These are phyloP conservation scores for Notamacropus eugenii DNA, from an alignment of 2,797 vertebrate genomes.

Conservation along the genomic window DNA sequence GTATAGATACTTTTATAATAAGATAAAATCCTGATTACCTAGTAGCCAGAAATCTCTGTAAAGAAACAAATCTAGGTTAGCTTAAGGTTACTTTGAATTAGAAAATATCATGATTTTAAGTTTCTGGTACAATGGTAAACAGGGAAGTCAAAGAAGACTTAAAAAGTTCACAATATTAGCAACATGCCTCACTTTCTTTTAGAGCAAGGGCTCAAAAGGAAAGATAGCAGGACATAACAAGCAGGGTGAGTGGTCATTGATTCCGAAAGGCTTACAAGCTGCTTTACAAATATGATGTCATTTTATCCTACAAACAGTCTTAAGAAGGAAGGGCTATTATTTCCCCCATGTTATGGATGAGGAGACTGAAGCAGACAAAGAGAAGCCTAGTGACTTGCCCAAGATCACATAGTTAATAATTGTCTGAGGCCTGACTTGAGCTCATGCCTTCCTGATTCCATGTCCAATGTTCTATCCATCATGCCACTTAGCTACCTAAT, in stretches of 20 bases:
- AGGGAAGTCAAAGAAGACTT: neutral
- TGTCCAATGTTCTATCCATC: neutral
- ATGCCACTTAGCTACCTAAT: neutral
- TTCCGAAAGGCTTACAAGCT: neutral
- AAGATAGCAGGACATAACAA: neutral
- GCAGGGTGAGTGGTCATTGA: neutral
- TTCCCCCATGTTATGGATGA: neutral
- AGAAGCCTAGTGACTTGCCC: neutral
- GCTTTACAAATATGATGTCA: neutral
- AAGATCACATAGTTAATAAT: neutral
- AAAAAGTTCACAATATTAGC: neutral
- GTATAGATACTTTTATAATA: neutral
- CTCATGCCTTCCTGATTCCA: neutral
- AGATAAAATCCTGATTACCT: neutral
- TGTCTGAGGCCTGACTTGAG: neutral
- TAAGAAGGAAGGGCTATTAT: neutral
- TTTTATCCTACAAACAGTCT: neutral
- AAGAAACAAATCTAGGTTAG: neutral
- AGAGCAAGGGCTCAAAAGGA: neutral
- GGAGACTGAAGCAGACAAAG: neutral
- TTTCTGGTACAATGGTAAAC: neutral
- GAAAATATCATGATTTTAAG: neutral
- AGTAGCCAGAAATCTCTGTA: neutral
- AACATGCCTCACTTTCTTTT: neutral
- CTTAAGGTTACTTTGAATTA: neutral